These are phyloP conservation scores for Tinea pellionella DNA, from an alignment of 2,888 invertebrate species.

Conservation along the genomic window DNA sequence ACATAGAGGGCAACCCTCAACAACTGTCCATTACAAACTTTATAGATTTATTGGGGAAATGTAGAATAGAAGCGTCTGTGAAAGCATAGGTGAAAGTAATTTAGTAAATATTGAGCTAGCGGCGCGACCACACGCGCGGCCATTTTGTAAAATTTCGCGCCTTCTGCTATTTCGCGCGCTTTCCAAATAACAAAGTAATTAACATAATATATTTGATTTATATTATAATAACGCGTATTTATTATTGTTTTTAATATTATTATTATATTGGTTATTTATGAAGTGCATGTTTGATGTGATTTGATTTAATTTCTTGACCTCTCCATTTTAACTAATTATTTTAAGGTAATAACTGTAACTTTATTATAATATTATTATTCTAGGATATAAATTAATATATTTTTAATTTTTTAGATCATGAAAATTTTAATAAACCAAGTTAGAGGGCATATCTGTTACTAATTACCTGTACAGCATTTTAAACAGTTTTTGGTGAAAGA, in stretches of 20 bases:
- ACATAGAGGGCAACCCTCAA: neutral
- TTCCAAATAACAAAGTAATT: neutral
- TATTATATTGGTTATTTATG: neutral
- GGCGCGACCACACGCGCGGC: slow-evolving; percentile 31
- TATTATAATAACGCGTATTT: neutral
- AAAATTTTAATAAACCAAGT: too few species aligned
- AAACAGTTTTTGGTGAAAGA: too few species aligned
- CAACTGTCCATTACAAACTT: slow-evolving; percentile 15
- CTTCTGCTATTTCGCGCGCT: slow-evolving; percentile 13
- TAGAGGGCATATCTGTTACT: too few species aligned
- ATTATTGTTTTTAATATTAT: neutral
- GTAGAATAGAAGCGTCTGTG: slow-evolving; percentile 1
- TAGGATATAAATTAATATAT: too few species aligned
- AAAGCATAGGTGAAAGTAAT: slow-evolving; percentile 26
- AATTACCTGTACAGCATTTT: too few species aligned
- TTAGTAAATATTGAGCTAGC: slow-evolving; percentile 45
- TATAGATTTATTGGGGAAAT: slow-evolving; percentile 21
- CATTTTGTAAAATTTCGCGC: slow-evolving; percentile 40
- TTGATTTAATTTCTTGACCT: neutral
- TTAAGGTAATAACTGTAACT: neutral
- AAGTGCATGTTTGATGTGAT: neutral
- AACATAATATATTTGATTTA: neutral
- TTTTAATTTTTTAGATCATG: too few species aligned
- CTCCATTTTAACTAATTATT: neutral
- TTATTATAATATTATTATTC: neutral